Percentiles rank a stretch among this genome's conserved stretches.
Evolutionary conservation across 2,888 invertebrate species (phyloP).

Genomic region (Rotaria macrura): DNA sequence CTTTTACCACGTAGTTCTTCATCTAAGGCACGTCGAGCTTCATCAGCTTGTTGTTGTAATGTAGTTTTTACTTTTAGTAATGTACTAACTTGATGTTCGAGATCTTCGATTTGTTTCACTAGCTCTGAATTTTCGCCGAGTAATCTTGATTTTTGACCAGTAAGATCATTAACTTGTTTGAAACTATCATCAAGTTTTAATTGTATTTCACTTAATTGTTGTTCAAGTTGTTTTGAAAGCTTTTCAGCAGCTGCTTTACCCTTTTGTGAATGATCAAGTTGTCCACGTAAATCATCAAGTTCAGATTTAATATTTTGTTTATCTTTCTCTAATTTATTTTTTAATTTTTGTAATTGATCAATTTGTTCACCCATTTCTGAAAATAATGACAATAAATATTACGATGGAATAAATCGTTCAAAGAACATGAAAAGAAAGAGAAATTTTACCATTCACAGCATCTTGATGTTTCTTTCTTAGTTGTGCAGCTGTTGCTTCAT

Average conservation of each 20-base stretch:
- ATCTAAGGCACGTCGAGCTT: constrained; percentile 91
- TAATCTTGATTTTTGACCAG: constrained; percentile 73
- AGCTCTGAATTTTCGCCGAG: constrained; percentile 93
- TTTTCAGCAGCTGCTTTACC: constrained; percentile 96
- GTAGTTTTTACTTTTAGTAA: constrained; percentile 81
- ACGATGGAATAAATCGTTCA: no score
- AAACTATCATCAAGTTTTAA: constrained; percentile 90
- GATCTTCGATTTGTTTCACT: constrained; percentile 89
- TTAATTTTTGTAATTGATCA: constrained; percentile 34
- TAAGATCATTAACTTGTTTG: constrained; percentile 87
- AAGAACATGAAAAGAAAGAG: no score
- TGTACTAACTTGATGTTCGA: constrained; percentile 76
- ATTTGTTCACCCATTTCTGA: constrained; percentile 88
- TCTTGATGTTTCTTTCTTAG: constrained; percentile 99
- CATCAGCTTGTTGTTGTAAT: constrained; percentile 87
- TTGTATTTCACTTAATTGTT: constrained; percentile 86
- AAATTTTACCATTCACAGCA: constrained; percentile 65
- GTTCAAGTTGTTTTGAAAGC: constrained; percentile 90
- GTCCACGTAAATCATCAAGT: constrained; percentile 90
- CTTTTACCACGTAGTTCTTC: constrained; percentile 64
- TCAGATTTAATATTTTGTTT: constrained; percentile 93
- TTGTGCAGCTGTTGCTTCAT: constrained; percentile 86
- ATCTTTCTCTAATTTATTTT: constrained; percentile 76
- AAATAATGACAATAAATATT: no score
- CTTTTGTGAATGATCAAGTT: constrained; percentile 91